Evolutionary conservation across 30 jellyfish, hydroid and myxozoan genomes (phyloP).

Genomic region (Nemopilema nomurai): DNA sequence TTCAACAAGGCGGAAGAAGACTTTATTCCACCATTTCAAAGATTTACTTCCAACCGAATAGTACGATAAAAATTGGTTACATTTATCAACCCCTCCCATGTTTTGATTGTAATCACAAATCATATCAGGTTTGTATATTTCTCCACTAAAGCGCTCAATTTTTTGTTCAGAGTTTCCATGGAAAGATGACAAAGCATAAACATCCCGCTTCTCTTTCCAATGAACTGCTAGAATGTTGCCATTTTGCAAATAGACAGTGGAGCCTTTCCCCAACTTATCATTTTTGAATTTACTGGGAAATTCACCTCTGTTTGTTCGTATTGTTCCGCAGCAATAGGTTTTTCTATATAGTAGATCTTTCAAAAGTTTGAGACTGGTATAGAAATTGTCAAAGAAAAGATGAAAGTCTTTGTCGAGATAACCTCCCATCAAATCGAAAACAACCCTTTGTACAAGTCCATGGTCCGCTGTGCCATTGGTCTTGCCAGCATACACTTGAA

Average conservation of each 20-base stretch:
- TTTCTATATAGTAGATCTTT: constrained; percentile 16
- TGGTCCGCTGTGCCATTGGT: constrained; percentile 35
- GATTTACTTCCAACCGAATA: constrained; percentile 15
- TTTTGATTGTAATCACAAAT: background rate
- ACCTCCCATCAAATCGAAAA: constrained; percentile 29
- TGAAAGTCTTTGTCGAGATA: constrained; percentile 2
- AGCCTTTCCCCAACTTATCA: constrained; percentile 13
- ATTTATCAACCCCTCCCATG: constrained; percentile 28
- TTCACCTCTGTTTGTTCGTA: constrained; percentile 30
- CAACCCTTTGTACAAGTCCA: constrained; percentile 46
- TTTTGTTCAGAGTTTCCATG: background rate
- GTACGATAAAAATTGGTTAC: constrained; percentile 3
- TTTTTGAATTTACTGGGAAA: constrained; percentile 25
- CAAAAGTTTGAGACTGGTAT: constrained; percentile 13
- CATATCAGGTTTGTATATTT: background rate
- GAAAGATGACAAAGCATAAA: background rate
- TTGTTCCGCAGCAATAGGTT: constrained; percentile 56
- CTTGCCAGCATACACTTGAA: constrained; percentile 50
- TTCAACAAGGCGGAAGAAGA: constrained; percentile 50
- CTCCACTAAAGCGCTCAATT: background rate
- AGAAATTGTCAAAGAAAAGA: constrained; percentile 45
- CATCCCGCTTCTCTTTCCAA: background rate
- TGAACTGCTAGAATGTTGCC: constrained; percentile 29
- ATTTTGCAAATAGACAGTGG: constrained; percentile 1
- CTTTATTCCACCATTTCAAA: constrained; percentile 52